phyloP scores from a whole-genome alignment of 2,113 vertebrate genomes.

The Crotophaga sulcirostris region DNA sequence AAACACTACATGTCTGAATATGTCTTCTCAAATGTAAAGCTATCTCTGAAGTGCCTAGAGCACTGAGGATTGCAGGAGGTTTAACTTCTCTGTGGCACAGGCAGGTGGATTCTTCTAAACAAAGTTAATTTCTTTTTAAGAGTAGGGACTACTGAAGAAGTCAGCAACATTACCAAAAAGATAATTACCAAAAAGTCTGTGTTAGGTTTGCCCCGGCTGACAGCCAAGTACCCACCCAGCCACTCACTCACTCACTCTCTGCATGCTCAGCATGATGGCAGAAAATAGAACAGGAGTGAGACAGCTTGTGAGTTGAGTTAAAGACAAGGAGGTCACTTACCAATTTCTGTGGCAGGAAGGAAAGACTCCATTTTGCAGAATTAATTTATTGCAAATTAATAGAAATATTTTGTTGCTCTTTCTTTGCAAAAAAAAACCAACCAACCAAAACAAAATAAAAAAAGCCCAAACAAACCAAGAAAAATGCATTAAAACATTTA shows the following conservation, averaged over 20 bases:
- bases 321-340: not conserved
- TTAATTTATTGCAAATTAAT: not conserved
- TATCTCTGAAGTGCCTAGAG: not conserved
- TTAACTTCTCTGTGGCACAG: not conserved
- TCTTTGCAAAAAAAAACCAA: not conserved
- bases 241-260: not conserved
- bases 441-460: too few relatives aligned
- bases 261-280: not conserved
- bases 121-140: not conserved
- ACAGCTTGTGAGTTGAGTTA: fast-evolving
- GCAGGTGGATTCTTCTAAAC: not conserved
- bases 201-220: not conserved
- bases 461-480: not conserved
- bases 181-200: not conserved
- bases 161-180: not conserved
- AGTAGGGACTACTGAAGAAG: not conserved
- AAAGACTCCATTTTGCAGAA: not conserved
- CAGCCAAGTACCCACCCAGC: not conserved
- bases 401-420: not conserved
- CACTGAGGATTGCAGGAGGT: not conserved
- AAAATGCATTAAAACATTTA: not conserved
- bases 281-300: not conserved
- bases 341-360: not conserved
- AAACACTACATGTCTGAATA: not conserved
- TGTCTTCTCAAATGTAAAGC: not conserved